Conservation (phyloP, 2,888 invertebrate genomes). For the Empis livida region DNA sequence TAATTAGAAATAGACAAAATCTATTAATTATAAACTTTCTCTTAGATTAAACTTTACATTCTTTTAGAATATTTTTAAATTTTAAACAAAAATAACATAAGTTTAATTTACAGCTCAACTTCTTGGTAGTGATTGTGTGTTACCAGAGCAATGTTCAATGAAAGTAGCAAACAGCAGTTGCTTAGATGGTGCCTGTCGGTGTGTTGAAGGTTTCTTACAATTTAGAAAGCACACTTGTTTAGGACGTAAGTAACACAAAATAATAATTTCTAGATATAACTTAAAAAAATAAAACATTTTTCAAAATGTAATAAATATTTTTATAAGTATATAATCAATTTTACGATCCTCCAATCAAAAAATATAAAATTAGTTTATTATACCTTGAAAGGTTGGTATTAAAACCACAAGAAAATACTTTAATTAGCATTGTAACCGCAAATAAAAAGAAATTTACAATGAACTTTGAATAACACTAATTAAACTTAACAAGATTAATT, state of each 20-base stretch:
- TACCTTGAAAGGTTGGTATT: no score
- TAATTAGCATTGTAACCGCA: no score
- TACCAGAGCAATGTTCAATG: slow-evolving; percentile 73
- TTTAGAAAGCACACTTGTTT: slow-evolving; percentile 83
- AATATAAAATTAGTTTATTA: no score
- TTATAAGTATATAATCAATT: no score
- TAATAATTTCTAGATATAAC: no score
- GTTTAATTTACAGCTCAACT: slow-evolving; percentile 55
- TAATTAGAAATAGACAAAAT: neutral
- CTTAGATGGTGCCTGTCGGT: slow-evolving; percentile 68
- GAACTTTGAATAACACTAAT: no score
- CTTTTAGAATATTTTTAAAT: neutral
- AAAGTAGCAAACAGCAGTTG: slow-evolving; percentile 83
- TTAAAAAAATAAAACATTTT: no score
- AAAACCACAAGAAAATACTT: no score
- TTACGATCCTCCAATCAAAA: no score
- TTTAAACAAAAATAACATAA: neutral
- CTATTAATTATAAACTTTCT: neutral
- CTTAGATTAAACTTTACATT: neutral
- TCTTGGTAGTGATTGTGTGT: slow-evolving; percentile 68
- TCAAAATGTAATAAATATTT: no score
- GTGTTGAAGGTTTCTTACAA: slow-evolving; percentile 71
- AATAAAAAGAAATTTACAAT: no score
- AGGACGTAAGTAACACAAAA: slow-evolving; percentile 57
- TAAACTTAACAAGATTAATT: no score